Evolutionary conservation across 2,113 vertebrate species (phyloP).

Genomic region (Ovibos moschatus): DNA sequence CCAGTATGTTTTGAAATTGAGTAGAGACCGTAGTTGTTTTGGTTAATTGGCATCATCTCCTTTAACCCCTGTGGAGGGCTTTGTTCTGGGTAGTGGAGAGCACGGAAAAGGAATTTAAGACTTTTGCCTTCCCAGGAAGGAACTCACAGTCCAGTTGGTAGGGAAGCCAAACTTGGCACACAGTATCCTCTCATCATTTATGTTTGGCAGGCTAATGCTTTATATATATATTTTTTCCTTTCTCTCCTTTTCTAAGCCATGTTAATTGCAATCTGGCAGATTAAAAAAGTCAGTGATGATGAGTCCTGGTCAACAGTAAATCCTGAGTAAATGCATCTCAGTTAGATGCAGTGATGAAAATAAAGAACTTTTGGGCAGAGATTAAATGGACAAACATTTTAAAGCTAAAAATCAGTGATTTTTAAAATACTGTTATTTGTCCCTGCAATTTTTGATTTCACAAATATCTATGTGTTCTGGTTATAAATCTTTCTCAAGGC

Average conservation of each 20-base stretch:
- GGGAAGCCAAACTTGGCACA: not conserved
- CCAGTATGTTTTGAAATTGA: not conserved
- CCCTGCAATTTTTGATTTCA: not conserved
- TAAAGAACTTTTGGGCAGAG: not conserved
- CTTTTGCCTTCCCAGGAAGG: not conserved
- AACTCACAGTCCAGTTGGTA: not conserved
- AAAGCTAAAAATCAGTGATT: not conserved
- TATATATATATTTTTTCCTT: not conserved
- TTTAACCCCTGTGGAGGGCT: not conserved
- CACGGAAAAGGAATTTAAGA: not conserved
- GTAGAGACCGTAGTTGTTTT: not conserved
- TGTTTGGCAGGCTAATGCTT: too few species aligned
- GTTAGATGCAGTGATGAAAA: not conserved
- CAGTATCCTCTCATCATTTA: rapidly evolving
- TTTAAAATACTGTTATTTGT: not conserved
- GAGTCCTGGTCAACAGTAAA: not conserved
- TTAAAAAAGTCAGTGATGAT: not conserved
- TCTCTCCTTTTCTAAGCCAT: not conserved
- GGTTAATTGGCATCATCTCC: not conserved
- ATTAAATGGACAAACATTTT: not conserved
- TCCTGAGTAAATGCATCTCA: not conserved
- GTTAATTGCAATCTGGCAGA: not conserved
- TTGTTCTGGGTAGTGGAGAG: not conserved
- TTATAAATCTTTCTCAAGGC: not conserved
- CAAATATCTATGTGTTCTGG: not conserved